A percentile compares a stretch with the other conserved stretches of the same genome.
Conservation (phyloP, 2,797 vertebrate genomes). For the Pyrocephalus nanus region DNA sequence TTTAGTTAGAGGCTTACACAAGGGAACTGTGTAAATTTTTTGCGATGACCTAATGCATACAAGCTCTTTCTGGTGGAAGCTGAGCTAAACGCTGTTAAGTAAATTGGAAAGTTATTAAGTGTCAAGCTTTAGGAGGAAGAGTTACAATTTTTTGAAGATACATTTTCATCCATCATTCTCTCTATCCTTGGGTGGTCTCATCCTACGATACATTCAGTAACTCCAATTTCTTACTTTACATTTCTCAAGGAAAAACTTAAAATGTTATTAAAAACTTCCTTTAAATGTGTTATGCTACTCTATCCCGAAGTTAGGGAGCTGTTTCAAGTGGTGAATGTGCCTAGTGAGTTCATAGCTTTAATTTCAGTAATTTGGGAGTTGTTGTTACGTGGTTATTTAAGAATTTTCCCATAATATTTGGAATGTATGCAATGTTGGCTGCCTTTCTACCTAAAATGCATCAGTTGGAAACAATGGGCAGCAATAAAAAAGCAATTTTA, state of each 20-base stretch:
- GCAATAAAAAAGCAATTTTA: neutral
- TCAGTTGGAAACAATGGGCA: neutral
- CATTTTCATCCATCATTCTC: neutral
- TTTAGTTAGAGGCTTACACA: neutral
- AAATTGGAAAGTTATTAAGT: constrained; percentile 4
- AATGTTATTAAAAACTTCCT: neutral
- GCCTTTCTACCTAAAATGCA: neutral
- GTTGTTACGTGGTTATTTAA: neutral
- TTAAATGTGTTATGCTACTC: neutral
- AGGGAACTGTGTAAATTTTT: neutral
- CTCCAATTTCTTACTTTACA: neutral
- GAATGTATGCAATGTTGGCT: neutral
- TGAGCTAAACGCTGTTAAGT: constrained; percentile 13
- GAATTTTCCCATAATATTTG: neutral
- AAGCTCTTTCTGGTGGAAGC: neutral
- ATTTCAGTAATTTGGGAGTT: neutral
- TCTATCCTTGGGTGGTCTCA: neutral
- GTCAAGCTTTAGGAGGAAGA: neutral
- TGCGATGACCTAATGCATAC: neutral
- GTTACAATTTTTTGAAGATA: neutral
- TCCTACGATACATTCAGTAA: accelerated
- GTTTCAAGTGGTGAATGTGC: neutral
- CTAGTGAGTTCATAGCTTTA: neutral
- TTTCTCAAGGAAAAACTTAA: neutral
- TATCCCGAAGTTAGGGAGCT: neutral